Conservation (phyloP, 2,113 vertebrate genomes). For the Probosciger aterrimus region DNA sequence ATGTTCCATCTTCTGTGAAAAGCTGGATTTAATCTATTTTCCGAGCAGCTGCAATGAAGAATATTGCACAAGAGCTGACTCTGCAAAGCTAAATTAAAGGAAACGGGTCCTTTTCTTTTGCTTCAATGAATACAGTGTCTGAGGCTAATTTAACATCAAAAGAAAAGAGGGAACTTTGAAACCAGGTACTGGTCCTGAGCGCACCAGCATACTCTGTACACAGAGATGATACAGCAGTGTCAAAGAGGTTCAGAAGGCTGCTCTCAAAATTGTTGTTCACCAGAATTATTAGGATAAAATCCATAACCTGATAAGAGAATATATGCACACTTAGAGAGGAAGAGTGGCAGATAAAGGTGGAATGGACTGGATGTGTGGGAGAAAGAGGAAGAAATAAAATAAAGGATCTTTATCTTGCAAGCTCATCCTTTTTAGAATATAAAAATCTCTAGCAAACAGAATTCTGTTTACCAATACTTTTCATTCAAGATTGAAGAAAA, state of each 20-base stretch:
- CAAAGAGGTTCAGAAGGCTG: background rate
- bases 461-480: background rate
- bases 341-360: background rate
- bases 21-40: conserved; percentile 25
- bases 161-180: background rate
- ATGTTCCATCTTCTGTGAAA: background rate
- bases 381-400: background rate
- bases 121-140: background rate
- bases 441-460: background rate
- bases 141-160: conserved; percentile 5
- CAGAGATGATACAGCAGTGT: background rate
- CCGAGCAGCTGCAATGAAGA: conserved; percentile 5
- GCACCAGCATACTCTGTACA: background rate
- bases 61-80: background rate
- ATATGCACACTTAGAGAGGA: background rate
- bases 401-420: background rate
- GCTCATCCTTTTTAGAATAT: background rate
- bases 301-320: background rate
- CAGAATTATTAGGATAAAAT: background rate
- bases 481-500: background rate
- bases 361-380: background rate
- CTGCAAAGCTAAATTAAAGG: background rate
- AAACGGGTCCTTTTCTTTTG: conserved; percentile 12
- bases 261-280: background rate
- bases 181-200: background rate